Evolutionary conservation across 2,113 vertebrate species (phyloP).

Genomic region (Crotalus tigris): DNA sequence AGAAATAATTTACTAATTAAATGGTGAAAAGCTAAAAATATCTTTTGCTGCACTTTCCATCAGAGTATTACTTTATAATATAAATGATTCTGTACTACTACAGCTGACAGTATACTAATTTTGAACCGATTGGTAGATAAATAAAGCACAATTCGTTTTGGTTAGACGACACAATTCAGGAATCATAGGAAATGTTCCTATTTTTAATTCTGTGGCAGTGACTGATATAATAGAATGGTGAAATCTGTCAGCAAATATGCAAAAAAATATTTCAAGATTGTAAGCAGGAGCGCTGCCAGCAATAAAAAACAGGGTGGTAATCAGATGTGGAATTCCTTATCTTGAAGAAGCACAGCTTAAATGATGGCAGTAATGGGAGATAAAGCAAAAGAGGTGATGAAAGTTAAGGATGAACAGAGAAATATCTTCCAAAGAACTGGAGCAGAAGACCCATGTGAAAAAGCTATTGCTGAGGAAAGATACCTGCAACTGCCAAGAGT

Average conservation of each 20-base stretch:
- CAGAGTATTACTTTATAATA: background rate
- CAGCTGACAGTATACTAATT: constrained; percentile 18
- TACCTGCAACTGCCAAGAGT: constrained; percentile 48
- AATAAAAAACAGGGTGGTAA: constrained; percentile 50
- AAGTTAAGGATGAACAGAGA: constrained; percentile 69
- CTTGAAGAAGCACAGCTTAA: constrained; percentile 66
- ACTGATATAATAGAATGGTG: constrained; percentile 39
- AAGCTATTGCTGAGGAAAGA: constrained; percentile 65
- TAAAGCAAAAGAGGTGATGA: constrained; percentile 61
- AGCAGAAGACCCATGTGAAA: constrained; percentile 57
- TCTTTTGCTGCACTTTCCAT: background rate
- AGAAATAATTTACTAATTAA: background rate
- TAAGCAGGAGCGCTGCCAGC: constrained; percentile 41
- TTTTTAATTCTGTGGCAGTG: constrained; percentile 37
- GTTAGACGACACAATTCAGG: constrained; percentile 26
- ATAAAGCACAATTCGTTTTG: constrained; percentile 11
- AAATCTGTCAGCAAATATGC: constrained; percentile 55
- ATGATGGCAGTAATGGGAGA: constrained; percentile 53
- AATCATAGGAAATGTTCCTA: constrained; percentile 38
- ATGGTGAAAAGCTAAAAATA: background rate
- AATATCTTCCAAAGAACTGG: constrained; percentile 69
- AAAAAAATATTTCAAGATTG: constrained; percentile 53
- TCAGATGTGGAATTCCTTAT: constrained; percentile 63
- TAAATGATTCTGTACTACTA: background rate
- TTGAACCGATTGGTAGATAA: constrained; percentile 17